Evolutionary conservation across 2,113 vertebrate genomes (phyloP).

Genomic region (Tupaia tana): DNA sequence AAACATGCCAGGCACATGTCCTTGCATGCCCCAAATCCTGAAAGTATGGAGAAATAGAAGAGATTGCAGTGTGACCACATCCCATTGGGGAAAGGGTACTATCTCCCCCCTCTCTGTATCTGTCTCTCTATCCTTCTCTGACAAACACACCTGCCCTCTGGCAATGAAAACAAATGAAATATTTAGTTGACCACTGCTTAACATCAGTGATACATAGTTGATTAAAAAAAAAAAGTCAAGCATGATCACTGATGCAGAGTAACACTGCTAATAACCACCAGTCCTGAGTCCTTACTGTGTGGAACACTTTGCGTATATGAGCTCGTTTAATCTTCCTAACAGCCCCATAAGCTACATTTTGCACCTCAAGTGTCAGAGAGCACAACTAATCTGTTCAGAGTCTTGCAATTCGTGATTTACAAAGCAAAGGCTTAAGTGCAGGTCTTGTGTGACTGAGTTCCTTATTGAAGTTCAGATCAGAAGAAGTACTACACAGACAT

Average conservation of each 20-base stretch:
- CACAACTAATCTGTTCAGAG: neutral
- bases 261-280: neutral
- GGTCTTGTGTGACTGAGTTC: neutral
- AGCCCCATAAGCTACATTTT: neutral
- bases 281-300: neutral
- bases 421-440: neutral
- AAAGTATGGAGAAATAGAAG: no score
- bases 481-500: neutral
- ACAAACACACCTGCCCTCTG: no score
- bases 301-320: conserved; percentile 15
- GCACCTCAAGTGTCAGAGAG: neutral
- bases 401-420: neutral
- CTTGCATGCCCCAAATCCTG: no score
- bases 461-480: neutral
- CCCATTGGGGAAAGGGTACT: no score
- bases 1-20: no score
- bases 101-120: no score
- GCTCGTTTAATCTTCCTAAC: neutral
- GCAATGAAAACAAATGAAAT: neutral
- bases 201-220: neutral
- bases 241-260: neutral
- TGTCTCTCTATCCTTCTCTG: no score
- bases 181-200: conserved; percentile 1
- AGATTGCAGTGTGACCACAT: no score
- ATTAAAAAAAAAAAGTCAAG: neutral